A percentile compares a stretch with the other conserved stretches of the same genome.
Conservation (phyloP, 2,888 invertebrate species). For the Scelioninae gen. 1 region DNA sequence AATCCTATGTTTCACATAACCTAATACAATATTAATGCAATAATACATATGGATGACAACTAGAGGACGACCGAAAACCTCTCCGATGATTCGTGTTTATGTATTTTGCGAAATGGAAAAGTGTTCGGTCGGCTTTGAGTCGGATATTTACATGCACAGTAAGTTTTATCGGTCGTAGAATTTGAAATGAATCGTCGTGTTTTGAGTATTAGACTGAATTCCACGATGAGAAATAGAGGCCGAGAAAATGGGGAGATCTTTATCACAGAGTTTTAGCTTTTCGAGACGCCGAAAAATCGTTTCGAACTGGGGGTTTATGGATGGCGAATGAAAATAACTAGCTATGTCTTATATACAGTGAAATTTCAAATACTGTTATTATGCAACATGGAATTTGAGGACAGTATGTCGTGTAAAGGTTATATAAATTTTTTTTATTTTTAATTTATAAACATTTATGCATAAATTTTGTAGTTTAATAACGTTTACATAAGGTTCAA, state of each 20-base stretch:
- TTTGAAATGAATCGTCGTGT: conserved; percentile 30
- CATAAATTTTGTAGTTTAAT: no score
- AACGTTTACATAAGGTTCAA: no score
- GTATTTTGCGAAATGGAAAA: not conserved
- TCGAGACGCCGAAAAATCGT: conserved; percentile 23
- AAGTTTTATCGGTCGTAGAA: not conserved
- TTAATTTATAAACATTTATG: not conserved
- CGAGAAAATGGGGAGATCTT: conserved; percentile 61
- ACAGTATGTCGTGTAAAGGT: conserved; percentile 13
- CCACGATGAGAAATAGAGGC: conserved; percentile 50
- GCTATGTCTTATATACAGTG: conserved; percentile 23
- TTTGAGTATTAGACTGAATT: conserved; percentile 60
- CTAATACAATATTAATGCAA: conserved; percentile 33
- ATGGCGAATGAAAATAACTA: conserved; percentile 20
- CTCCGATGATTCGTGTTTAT: conserved; percentile 5
- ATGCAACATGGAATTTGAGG: not conserved
- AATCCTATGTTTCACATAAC: conserved; percentile 18
- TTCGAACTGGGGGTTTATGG: conserved; percentile 11
- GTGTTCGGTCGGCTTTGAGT: conserved; percentile 3
- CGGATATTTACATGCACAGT: conserved; percentile 35
- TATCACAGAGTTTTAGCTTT: conserved; percentile 74
- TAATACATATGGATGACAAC: conserved; percentile 31
- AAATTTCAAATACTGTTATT: not conserved
- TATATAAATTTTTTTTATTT: not conserved
- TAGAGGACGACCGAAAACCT: conserved; percentile 16